Conservation (phyloP, 2,797 vertebrate genomes). For the Oreochromis mossambicus region DNA sequence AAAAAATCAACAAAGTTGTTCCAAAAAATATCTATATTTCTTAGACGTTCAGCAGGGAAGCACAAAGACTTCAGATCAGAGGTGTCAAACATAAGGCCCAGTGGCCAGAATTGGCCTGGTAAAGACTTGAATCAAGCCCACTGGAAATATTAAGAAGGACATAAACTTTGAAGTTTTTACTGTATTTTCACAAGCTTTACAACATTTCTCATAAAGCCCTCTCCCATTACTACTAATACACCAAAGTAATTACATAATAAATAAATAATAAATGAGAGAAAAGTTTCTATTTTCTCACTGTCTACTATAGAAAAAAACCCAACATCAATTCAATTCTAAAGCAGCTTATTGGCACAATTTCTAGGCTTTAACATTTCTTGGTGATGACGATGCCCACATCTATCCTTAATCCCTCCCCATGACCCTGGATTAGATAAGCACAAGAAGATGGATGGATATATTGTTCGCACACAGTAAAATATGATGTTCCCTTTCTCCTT, state of each 20-base stretch:
- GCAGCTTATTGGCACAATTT: background rate
- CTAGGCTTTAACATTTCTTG: background rate
- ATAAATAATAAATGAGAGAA: background rate
- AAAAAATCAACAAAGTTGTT: background rate
- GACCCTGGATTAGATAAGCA: background rate
- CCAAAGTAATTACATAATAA: background rate
- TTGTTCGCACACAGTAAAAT: background rate
- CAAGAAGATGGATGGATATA: background rate
- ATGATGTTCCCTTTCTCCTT: background rate
- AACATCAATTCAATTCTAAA: background rate
- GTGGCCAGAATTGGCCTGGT: background rate
- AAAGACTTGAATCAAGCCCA: background rate
- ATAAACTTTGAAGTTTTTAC: background rate
- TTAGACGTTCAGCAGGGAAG: accelerated
- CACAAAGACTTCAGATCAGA: too few species aligned
- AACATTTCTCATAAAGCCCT: background rate
- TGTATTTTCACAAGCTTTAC: background rate
- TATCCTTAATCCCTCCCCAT: background rate
- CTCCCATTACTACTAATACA: background rate
- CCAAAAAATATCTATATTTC: background rate
- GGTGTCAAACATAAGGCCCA: background rate
- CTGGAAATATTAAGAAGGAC: background rate
- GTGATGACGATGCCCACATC: background rate
- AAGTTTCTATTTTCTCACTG: background rate
- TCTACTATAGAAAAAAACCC: background rate